Conservation (phyloP, 1,140 invertebrate species). For the Drosophila carrolli region DNA sequence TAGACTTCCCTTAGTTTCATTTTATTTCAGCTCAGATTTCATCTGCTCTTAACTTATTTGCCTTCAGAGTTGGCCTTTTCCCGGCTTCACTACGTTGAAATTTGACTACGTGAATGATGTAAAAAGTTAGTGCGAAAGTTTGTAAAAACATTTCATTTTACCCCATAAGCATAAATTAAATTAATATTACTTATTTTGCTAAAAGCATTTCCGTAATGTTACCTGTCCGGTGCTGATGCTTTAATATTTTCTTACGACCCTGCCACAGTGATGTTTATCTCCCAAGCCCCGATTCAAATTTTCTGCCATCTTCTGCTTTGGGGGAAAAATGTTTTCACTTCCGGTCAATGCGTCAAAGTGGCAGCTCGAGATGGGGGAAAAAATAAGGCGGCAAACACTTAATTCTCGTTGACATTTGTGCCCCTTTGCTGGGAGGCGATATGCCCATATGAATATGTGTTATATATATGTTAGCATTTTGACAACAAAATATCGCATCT, state of each 20-base stretch:
- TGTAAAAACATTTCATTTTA: constrained; percentile 4
- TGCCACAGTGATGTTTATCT: constrained; percentile 14
- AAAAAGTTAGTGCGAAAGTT: constrained; percentile 14
- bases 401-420: constrained; percentile 55
- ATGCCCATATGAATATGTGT: constrained; percentile 21
- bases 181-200: not conserved
- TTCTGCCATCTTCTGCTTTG: constrained; percentile 22
- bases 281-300: constrained; percentile 21
- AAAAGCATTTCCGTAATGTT: constrained; percentile 22
- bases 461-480: constrained; percentile 42
- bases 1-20: not conserved
- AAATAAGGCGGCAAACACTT: constrained; percentile 57
- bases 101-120: not conserved
- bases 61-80: not conserved
- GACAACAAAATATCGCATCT: constrained; percentile 59
- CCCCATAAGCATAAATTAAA: constrained; percentile 5
- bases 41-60: not conserved
- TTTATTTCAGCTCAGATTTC: not conserved
- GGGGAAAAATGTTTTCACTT: constrained; percentile 34
- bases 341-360: constrained; percentile 78
- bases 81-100: not conserved
- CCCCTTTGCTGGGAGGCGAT: constrained; percentile 5
- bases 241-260: constrained; percentile 11
- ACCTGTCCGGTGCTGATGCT: not conserved
- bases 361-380: constrained; percentile 28